Conservation (phyloP, 2,113 vertebrate genomes). For the Pleuronectes platessa region DNA sequence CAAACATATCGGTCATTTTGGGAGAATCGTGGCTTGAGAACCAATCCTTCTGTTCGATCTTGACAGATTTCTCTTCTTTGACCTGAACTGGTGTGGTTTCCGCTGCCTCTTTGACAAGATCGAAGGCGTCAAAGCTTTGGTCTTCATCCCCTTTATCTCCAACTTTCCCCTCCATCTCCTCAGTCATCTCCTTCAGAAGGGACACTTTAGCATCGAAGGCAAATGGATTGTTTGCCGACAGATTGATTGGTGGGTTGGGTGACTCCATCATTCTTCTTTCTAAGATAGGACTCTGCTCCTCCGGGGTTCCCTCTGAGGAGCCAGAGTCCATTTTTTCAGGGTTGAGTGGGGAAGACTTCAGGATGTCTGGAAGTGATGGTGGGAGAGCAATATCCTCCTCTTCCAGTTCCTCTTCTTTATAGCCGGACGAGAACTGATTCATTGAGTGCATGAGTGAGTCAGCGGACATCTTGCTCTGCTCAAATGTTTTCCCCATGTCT, state of each 20-base stretch:
- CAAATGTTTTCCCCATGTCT: conserved; percentile 85
- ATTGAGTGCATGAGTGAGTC: conserved; percentile 83
- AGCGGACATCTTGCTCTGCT: conserved; percentile 82
- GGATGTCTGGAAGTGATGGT: conserved; percentile 91
- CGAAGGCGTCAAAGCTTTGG: conserved; percentile 89
- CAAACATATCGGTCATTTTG: conserved; percentile 66
- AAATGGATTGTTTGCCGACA: conserved; percentile 81
- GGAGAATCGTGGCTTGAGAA: conserved; percentile 71
- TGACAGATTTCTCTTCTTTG: conserved; percentile 56
- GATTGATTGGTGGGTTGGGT: conserved; percentile 81
- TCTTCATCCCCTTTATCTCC: conserved; percentile 71
- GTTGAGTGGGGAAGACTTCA: conserved; percentile 92
- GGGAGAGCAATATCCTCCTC: conserved; percentile 83
- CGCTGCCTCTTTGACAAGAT: conserved; percentile 92
- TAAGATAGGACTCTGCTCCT: conserved; percentile 80
- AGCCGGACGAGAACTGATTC: conserved; percentile 82
- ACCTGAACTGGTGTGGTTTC: conserved; percentile 74
- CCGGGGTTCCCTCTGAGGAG: conserved; percentile 81
- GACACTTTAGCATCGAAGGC: conserved; percentile 87
- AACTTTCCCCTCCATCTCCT: conserved; percentile 76
- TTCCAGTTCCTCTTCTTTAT: conserved; percentile 78
- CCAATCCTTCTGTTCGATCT: conserved; percentile 76
- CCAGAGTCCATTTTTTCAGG: conserved; percentile 81
- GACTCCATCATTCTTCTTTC: conserved; percentile 81
- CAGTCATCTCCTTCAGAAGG: conserved; percentile 88